A percentile compares a stretch with the other conserved stretches of the same genome.
Conservation (phyloP, 2,113 vertebrate species). For the Urocolius indicus region DNA sequence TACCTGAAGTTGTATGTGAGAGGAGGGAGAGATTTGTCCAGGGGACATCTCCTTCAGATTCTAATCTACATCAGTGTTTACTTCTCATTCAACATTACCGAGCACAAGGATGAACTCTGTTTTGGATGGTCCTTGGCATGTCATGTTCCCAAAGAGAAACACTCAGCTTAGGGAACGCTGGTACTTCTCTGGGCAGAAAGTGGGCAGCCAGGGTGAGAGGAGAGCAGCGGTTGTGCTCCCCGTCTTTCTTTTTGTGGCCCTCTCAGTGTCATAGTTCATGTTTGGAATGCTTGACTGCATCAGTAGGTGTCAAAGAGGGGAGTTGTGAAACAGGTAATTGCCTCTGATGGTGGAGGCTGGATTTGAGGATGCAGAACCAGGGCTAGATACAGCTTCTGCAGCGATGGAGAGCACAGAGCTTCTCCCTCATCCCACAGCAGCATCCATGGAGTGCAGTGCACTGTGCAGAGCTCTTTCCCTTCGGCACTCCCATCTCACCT, state of each 20-base stretch:
- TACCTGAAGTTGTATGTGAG: background rate
- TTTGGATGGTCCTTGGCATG: background rate
- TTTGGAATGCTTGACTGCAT: background rate
- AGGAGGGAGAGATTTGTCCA: background rate
- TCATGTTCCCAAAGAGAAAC: background rate
- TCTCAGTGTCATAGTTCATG: background rate
- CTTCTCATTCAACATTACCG: background rate
- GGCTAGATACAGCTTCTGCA: accelerated
- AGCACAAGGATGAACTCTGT: background rate
- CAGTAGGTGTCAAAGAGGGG: background rate
- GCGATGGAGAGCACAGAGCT: background rate
- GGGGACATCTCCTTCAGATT: background rate
- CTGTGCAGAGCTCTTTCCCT: background rate
- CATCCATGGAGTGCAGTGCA: accelerated
- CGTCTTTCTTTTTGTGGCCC: accelerated
- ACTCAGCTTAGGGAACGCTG: background rate
- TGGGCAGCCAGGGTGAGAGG: background rate
- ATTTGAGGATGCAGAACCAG: background rate
- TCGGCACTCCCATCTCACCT: background rate
- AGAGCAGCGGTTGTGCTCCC: background rate
- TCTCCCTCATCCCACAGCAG: background rate
- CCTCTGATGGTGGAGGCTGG: background rate
- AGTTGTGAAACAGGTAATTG: background rate
- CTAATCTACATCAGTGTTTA: background rate
- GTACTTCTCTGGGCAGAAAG: background rate